These are phyloP conservation scores for Cyclophora punctaria DNA, from an alignment of 2,888 invertebrate genomes.

Conservation along the genomic window DNA sequence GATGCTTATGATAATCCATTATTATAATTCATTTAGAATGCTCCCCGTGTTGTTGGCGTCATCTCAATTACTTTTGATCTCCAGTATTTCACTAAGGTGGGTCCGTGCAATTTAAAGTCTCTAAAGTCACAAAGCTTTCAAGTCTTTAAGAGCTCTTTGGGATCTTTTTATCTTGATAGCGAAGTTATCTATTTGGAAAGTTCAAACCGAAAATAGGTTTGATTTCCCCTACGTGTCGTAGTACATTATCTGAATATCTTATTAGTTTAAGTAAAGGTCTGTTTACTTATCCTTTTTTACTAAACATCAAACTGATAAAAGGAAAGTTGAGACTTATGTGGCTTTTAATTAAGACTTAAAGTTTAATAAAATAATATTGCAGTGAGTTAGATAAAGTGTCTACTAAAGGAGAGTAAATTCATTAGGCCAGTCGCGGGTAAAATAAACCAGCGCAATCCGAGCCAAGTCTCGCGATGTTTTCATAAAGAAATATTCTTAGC, in stretches of 20 bases:
- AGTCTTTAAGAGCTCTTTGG: constrained; percentile 19
- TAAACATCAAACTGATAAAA: too few species aligned
- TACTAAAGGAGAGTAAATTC: constrained; percentile 37
- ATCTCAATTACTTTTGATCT: constrained; percentile 14
- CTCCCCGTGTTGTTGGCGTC: constrained; percentile 7
- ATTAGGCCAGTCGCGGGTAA: constrained; percentile 33
- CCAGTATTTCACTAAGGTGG: constrained; percentile 13
- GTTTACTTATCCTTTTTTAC: too few species aligned
- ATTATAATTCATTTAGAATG: too few species aligned
- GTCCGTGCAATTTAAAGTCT: constrained; percentile 16
- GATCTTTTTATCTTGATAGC: constrained; percentile 20
- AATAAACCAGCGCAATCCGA: constrained; percentile 43
- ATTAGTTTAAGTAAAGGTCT: too few species aligned
- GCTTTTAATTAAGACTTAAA: too few species aligned
- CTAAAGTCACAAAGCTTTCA: constrained; percentile 18
- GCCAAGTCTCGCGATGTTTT: constrained; percentile 47
- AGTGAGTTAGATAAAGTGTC: constrained; percentile 24
- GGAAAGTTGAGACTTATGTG: too few species aligned
- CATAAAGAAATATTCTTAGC: constrained; percentile 51
- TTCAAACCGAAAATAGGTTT: constrained; percentile 12
- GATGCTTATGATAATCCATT: too few species aligned
- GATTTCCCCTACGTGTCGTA: constrained; percentile 14
- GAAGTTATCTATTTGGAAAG: constrained; percentile 19
- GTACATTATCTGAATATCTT: background rate
- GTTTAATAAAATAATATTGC: too few species aligned